phyloP scores from a whole-genome alignment of 2,113 vertebrate species.

The Jacana jacana region DNA sequence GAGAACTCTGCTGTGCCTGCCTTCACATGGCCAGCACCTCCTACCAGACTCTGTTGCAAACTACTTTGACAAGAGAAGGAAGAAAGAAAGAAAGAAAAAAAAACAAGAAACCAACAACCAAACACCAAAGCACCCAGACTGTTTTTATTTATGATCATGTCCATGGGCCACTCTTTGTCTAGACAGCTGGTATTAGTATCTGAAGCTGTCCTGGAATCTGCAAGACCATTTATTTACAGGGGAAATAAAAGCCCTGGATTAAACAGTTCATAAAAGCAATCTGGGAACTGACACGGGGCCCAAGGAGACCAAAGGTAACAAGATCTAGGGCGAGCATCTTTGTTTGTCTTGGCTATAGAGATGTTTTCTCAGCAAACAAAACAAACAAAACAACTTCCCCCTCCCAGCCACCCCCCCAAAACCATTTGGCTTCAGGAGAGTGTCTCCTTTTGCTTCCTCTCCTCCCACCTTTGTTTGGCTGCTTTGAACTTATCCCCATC shows the following conservation, averaged over 20 bases:
- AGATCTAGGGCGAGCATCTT: slow-evolving; percentile 1
- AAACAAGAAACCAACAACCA: not conserved
- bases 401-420: not conserved
- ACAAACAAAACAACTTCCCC: not conserved
- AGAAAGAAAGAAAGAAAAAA: not conserved
- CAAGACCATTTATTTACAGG: slow-evolving; percentile 60
- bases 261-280: slow-evolving; percentile 66
- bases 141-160: slow-evolving; percentile 72
- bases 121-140: not conserved
- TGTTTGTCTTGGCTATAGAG: not conserved
- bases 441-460: not conserved
- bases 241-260: slow-evolving; percentile 57
- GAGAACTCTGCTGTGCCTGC: not conserved
- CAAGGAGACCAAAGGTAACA: slow-evolving; percentile 47
- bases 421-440: not conserved
- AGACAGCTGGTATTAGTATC: slow-evolving; percentile 73
- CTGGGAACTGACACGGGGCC: not conserved
- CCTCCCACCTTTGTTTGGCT: not conserved
- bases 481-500: not conserved
- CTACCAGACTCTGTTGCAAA: not conserved
- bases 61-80: not conserved
- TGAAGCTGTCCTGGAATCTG: slow-evolving; percentile 62
- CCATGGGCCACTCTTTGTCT: slow-evolving; percentile 71
- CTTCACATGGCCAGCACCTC: not conserved
- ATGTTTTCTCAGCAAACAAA: slow-evolving; percentile 50